A percentile compares a stretch with the other conserved stretches of the same genome.
Conservation (phyloP, 2,888 invertebrate genomes). For the Frankliniella intonsa region DNA sequence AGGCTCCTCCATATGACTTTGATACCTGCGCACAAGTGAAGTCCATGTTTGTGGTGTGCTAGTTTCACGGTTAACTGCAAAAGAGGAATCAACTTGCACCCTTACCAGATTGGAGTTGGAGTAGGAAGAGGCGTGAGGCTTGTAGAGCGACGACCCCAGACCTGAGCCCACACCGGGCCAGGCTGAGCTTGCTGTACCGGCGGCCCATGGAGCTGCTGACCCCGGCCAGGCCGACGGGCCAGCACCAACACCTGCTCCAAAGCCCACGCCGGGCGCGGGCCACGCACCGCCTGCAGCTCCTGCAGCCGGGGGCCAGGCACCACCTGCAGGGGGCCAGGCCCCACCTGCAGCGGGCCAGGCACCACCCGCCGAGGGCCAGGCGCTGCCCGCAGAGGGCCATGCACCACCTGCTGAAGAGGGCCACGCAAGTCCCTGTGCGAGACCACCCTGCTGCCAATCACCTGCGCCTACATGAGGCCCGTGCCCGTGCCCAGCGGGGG, state of each 20-base stretch:
- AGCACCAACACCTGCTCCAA: neutral
- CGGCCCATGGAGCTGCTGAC: neutral
- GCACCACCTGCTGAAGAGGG: neutral
- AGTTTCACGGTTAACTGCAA: too few relatives aligned
- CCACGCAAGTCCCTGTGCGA: neutral
- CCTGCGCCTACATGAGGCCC: neutral
- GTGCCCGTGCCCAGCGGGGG: neutral
- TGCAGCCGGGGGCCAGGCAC: too few relatives aligned
- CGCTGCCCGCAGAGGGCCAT: neutral
- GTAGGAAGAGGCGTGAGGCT: neutral
- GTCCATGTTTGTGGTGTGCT: too few relatives aligned
- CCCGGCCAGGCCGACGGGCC: neutral
- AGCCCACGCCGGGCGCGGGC: neutral
- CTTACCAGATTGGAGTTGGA: slow-evolving; percentile 10
- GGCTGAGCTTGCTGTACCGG: neutral
- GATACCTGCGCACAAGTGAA: neutral
- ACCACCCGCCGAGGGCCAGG: neutral
- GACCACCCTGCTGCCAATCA: neutral
- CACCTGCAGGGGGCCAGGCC: too few relatives aligned
- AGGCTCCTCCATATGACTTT: neutral
- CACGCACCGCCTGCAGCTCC: neutral
- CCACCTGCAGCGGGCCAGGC: too few relatives aligned
- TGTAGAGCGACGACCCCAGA: neutral
- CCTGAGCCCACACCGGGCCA: neutral
- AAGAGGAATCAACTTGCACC: neutral